Conservation (phyloP, 2,888 invertebrate species). For the Ophonus ardosiacus region DNA sequence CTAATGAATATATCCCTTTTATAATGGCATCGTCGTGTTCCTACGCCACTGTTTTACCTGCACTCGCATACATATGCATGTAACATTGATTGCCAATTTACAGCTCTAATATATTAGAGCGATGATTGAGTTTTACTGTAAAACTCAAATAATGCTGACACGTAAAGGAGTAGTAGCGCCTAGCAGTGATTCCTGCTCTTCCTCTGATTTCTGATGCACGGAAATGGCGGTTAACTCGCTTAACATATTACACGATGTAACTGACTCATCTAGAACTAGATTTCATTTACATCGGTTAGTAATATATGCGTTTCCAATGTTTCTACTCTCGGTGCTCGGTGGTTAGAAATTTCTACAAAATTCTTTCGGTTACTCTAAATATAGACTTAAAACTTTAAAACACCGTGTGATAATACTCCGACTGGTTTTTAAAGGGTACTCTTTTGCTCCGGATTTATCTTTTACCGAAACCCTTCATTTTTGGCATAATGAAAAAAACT, state of each 20-base stretch:
- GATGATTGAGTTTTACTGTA: conserved; percentile 77
- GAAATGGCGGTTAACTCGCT: neutral
- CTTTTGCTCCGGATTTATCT: too few relatives aligned
- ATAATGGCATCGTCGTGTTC: neutral
- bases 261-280: neutral
- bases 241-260: neutral
- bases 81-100: conserved; percentile 78
- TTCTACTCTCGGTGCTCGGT: too few relatives aligned
- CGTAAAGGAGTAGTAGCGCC: conserved; percentile 70
- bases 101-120: conserved; percentile 77
- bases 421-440: too few relatives aligned
- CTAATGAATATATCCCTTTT: neutral
- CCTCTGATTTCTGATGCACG: neutral
- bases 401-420: too few relatives aligned
- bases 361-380: too few relatives aligned
- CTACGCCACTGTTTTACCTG: conserved; percentile 7
- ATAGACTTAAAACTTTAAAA: too few relatives aligned
- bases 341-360: too few relatives aligned
- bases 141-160: conserved; percentile 77
- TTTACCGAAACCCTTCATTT: too few relatives aligned
- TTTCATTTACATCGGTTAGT: neutral
- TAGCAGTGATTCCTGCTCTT: neutral
- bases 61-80: conserved; percentile 75
- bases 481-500: too few relatives aligned
- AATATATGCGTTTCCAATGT: too few relatives aligned